Evolutionary conservation across 2,797 vertebrate species (phyloP), one percentile per base, ranked within the genome.

Genomic region (Acipenser oxyrinchus): DNA sequence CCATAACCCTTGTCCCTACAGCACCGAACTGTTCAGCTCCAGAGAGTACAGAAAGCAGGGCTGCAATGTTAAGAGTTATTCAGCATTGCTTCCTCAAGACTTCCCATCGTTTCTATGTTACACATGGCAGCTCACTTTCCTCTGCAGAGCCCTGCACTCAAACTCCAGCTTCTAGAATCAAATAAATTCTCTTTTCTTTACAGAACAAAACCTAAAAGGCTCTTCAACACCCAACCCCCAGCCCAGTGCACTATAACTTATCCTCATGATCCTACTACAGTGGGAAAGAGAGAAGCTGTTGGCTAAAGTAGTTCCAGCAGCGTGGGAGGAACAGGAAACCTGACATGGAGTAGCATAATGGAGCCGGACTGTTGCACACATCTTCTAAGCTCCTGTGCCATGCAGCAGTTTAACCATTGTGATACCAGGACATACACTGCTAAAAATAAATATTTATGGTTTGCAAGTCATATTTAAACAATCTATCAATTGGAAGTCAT

Each of bases 261-360:
- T 77, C 80, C 83, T 76, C 74, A 81, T 78, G 82, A 83, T 86
- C 86, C 85, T 79, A 86, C 79, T 81, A 72, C 69, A 81, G 68
- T 76, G 82, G 77, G 37, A 53, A 48, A 49, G 86, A 84, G 76
- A 87, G 86, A 86, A 81, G 80, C 83, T 82, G 79, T 81, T 68
- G 70, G 68, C 79, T 82, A 77, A 91, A 89, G 86, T 88, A 90
- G 89, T 85, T 71, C 88, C 86, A 82, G 83, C 77, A 68, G 72
- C 59, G 64, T 63, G 49, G 51, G 57, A 23, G 76, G 67, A 72
- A 66, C 64, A 65, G 72, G 85, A 89, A 84, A 82, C 76, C 81
- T 10, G 85, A 72, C 72, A 71, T 8, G 79, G 82, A 84, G 18
- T 65, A 0, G 2, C 8, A 37, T 1, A 48, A 2, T 66, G 12